Conservation (phyloP, 2,797 vertebrate species). For the Pterois miles region DNA sequence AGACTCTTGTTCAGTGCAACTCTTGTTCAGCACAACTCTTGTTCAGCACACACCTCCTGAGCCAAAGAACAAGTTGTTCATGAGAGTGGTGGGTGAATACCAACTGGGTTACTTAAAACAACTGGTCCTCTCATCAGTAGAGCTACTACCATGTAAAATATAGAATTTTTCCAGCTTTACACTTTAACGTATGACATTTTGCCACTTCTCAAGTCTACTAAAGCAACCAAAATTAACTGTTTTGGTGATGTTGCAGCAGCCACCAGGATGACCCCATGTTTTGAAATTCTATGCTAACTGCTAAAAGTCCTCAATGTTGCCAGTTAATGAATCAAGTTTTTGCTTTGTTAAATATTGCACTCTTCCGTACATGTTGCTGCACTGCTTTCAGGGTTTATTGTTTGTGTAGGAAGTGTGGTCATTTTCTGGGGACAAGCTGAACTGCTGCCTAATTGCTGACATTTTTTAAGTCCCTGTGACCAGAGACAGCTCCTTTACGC, state of each 20-base stretch:
- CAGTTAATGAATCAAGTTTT: not conserved
- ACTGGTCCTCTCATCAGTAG: too few relatives aligned
- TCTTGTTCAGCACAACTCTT: too few relatives aligned
- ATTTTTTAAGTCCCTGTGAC: constrained; percentile 6
- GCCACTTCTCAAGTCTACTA: not conserved
- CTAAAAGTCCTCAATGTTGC: too few relatives aligned
- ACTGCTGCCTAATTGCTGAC: constrained; percentile 13
- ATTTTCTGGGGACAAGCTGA: constrained; percentile 1
- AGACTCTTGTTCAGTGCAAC: too few relatives aligned
- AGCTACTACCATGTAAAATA: not conserved
- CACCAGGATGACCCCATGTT: not conserved
- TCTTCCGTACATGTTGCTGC: not conserved
- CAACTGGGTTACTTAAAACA: too few relatives aligned
- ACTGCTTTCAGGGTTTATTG: not conserved
- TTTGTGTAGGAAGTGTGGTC: not conserved
- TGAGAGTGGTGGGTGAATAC: too few relatives aligned
- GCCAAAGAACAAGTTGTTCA: too few relatives aligned
- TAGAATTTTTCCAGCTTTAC: not conserved
- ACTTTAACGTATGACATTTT: not conserved
- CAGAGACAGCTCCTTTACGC: constrained; percentile 10
- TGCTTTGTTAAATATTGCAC: not conserved
- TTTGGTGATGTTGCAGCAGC: not conserved
- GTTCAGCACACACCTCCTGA: too few relatives aligned
- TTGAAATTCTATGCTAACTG: too few relatives aligned
- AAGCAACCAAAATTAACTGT: not conserved